Percentiles rank a stretch among this genome's conserved stretches.
Evolutionary conservation across 2,888 invertebrate species (phyloP).

Genomic region (Acleris sparsana): DNA sequence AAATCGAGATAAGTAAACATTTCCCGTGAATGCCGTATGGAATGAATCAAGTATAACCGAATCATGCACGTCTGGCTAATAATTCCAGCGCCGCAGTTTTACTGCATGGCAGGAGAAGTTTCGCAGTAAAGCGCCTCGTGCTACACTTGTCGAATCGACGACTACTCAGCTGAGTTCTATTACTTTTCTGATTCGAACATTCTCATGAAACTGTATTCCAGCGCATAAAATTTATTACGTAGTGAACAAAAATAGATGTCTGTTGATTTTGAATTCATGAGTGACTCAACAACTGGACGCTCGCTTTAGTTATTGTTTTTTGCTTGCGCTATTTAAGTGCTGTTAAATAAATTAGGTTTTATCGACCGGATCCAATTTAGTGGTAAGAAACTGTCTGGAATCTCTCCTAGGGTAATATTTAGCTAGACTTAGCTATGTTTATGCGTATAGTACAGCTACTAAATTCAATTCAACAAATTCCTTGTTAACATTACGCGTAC

Average conservation of each 20-base stretch:
- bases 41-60: constrained; percentile 22
- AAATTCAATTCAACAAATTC: constrained; percentile 16
- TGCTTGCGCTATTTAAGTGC: constrained; percentile 11
- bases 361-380: constrained; percentile 21
- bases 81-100: constrained; percentile 44
- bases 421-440: background rate
- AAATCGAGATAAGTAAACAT: background rate
- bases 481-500: background rate
- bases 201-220: constrained; percentile 50
- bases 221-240: constrained; percentile 53
- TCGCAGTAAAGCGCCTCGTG: constrained; percentile 45
- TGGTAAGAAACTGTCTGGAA: constrained; percentile 13
- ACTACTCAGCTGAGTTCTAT: constrained; percentile 44
- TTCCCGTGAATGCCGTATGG: constrained; percentile 8
- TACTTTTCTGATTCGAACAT: constrained; percentile 43
- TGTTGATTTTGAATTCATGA: constrained; percentile 44
- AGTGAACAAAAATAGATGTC: constrained; percentile 50
- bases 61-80: constrained; percentile 43
- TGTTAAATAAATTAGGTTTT: constrained; percentile 30
- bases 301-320: constrained; percentile 24
- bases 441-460: background rate
- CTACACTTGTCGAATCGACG: constrained; percentile 49
- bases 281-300: constrained; percentile 19
- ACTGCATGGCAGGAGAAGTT: constrained; percentile 47
- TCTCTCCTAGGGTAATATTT: constrained; percentile 11